A percentile compares a stretch with the other conserved stretches of the same genome.
Conservation (phyloP, 2,888 invertebrate genomes). For the Acanthosoma haemorrhoidale region DNA sequence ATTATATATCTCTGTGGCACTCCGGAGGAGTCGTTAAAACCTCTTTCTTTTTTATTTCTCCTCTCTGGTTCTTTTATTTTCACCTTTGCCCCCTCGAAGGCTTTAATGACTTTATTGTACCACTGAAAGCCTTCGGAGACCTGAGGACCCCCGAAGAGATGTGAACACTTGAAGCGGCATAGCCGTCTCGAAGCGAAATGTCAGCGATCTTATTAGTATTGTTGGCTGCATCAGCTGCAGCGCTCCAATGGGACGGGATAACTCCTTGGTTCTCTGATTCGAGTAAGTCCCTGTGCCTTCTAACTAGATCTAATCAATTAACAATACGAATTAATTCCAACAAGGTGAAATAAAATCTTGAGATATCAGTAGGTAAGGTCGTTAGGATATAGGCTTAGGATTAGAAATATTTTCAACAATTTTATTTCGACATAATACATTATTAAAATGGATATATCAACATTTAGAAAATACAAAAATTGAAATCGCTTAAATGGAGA, state of each 20-base stretch:
- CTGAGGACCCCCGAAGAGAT: not conserved
- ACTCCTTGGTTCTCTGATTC: slow-evolving; percentile 54
- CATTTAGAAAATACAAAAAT: no score
- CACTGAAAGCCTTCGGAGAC: no score
- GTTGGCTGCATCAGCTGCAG: slow-evolving; percentile 3
- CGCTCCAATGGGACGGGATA: slow-evolving; percentile 50
- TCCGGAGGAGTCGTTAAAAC: not conserved
- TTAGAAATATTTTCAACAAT: no score
- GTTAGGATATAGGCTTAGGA: no score
- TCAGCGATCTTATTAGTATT: not conserved
- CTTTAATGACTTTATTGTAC: not conserved
- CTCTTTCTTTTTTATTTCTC: not conserved
- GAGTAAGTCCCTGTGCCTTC: slow-evolving; percentile 50
- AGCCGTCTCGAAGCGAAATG: slow-evolving; percentile 8
- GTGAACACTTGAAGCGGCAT: no score
- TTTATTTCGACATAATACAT: no score
- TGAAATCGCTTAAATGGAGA: no score
- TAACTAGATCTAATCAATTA: no score
- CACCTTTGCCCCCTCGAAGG: not conserved
- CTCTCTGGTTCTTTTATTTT: not conserved
- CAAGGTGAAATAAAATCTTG: no score
- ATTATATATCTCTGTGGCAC: not conserved
- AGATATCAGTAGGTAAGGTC: no score
- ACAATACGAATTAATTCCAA: no score
- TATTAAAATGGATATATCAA: no score